Base-by-base conservation (phyloP, 2,888 invertebrate species). In the Congeria kusceri region DNA sequence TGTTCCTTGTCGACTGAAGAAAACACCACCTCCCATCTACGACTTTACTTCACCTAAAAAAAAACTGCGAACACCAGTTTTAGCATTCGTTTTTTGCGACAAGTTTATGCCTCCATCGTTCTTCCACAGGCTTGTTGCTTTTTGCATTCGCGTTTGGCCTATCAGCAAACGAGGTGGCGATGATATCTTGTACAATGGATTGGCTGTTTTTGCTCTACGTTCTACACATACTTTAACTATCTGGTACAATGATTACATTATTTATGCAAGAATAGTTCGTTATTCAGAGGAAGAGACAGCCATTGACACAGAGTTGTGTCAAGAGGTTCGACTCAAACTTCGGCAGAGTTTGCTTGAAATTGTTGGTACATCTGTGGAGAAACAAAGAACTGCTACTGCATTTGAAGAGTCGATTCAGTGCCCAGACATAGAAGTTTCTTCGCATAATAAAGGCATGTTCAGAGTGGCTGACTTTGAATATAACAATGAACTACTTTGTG, bases 71-170 rank as follows among this genome's bases (percentile, higher is more conserved):
- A 81, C 81, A 9, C 62, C 81, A 15, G 65, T 74, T 20, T 56
- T 81, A 20, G 61, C 74, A 20, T 59, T 74, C 29, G 62, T 62
- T 25, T 81, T 81, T 56, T 47, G 58, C 23, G 71, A 72, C 49
- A 57, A 62, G 1, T 81, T 81, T 39, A 59, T 81, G 44, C 81
- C 81, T 7, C 81, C 81, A n/a, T 70, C 77, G 27, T 57, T 81
- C 20, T 81, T 81, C 29, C 81, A 81, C 39, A 59, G 77, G 15
- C 68, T 81, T n/a, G 11, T 81, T n/a, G 81, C 81, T 18, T 49
- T 74, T 25, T 81, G 81, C 39, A 81, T 81, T 7, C 73, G 63
- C 9, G 25, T 53, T 20, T 81, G 67, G 69, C 56, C 27, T 28
- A 53, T 74, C 5, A 49, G n/a, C n/a, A 49, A 18, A 15, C 7